These are phyloP conservation scores for Altica lythri DNA, from an alignment of 2,888 invertebrate genomes.

Conservation along the genomic window DNA sequence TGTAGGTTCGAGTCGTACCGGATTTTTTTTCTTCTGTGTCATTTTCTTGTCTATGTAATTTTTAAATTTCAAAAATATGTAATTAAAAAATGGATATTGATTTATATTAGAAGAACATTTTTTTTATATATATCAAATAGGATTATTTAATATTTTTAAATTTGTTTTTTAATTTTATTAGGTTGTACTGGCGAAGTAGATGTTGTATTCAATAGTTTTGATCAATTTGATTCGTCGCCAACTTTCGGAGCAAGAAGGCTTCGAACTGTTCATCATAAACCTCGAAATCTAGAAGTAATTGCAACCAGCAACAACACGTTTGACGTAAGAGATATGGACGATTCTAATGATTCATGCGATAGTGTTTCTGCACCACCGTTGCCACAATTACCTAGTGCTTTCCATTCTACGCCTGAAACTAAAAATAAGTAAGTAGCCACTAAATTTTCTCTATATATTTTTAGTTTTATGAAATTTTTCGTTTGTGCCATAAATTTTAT, in stretches of 20 bases:
- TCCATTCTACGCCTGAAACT: slow-evolving; percentile 42
- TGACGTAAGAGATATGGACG: slow-evolving; percentile 71
- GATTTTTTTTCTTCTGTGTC: too few relatives aligned
- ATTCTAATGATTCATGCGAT: slow-evolving; percentile 60
- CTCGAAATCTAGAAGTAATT: slow-evolving; percentile 75
- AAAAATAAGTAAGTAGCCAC: slow-evolving; percentile 35
- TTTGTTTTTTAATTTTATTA: too few relatives aligned
- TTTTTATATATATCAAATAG: too few relatives aligned
- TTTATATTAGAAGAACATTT: too few relatives aligned
- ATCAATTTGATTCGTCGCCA: slow-evolving; percentile 53
- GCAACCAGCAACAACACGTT: slow-evolving; percentile 75
- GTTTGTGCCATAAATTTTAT: too few relatives aligned
- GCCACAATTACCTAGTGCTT: slow-evolving; percentile 65
- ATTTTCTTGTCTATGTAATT: too few relatives aligned
- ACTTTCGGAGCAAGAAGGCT: slow-evolving; percentile 43
- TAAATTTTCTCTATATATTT: slow-evolving; percentile 2
- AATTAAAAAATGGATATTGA: too few relatives aligned
- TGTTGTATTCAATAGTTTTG: slow-evolving; percentile 40
- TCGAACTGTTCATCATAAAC: slow-evolving; percentile 56
- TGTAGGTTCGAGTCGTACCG: too few relatives aligned
- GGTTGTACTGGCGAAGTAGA: slow-evolving; percentile 34
- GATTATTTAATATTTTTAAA: too few relatives aligned
- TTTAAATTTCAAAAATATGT: too few relatives aligned
- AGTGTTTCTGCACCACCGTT: slow-evolving; percentile 68
- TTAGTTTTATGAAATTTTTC: not conserved